phyloP scores from a whole-genome alignment of 2,888 invertebrate species.

The Oscheius sp. region DNA sequence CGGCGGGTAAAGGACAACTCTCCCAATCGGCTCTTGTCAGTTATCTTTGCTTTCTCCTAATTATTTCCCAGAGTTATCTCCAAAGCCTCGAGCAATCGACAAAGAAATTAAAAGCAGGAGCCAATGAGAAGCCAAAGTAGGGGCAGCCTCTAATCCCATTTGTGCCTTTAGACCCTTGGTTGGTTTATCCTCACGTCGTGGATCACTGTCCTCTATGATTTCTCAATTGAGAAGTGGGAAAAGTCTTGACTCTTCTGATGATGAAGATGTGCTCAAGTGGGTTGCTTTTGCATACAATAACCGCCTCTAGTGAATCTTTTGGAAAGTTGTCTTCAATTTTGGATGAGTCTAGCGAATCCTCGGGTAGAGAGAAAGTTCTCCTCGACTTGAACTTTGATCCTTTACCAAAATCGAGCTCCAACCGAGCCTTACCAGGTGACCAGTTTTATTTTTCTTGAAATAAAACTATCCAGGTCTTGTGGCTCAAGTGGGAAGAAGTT shows the following conservation, averaged over 20 bases:
- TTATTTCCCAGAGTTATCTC: conserved; percentile 14
- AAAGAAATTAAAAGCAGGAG: conserved; percentile 6
- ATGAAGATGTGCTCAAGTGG: conserved; percentile 22
- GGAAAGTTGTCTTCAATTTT: conserved; percentile 14
- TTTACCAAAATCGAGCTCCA: not conserved
- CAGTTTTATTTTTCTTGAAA: not conserved
- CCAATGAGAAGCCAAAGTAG: conserved; percentile 21
- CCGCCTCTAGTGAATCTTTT: conserved; percentile 16
- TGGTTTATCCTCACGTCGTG: conserved; percentile 10
- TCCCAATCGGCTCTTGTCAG: conserved; percentile 27
- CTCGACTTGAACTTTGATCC: conserved; percentile 24
- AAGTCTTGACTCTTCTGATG: conserved; percentile 10
- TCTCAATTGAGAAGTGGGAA: conserved; percentile 17
- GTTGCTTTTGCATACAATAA: not conserved
- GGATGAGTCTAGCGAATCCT: conserved; percentile 18
- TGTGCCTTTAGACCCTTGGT: not conserved
- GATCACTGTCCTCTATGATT: conserved; percentile 30
- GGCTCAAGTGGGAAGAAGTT: conserved; percentile 46
- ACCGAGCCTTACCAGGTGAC: conserved; percentile 10
- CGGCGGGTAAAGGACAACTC: not conserved
- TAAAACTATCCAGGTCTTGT: not conserved
- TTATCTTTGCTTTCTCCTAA: not conserved
- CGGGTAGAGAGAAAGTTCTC: conserved; percentile 30
- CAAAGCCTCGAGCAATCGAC: conserved; percentile 24
- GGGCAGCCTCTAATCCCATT: not conserved